Evolutionary conservation across 2,797 vertebrate species (phyloP).

Genomic region (Typhlichthys subterraneus): DNA sequence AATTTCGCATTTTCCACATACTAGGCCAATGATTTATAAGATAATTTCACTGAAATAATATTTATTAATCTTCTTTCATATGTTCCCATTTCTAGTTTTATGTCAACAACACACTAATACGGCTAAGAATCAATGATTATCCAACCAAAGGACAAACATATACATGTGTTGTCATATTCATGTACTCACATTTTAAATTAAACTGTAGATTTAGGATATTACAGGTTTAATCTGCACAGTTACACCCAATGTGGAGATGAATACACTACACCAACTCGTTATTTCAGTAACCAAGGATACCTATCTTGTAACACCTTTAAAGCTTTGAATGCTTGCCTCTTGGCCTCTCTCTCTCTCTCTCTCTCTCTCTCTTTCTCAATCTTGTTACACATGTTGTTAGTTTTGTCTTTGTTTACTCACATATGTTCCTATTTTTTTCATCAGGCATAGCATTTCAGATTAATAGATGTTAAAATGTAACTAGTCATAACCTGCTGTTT

Average conservation of each 20-base stretch:
- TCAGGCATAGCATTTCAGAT: constrained; percentile 13
- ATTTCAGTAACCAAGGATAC: constrained; percentile 36
- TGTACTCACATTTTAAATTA: constrained; percentile 21
- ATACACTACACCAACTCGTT: no score
- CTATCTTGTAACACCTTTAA: constrained; percentile 22
- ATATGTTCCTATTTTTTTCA: constrained; percentile 32
- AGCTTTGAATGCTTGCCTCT: background rate
- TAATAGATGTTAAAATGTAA: constrained; percentile 42
- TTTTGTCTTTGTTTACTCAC: constrained; percentile 12
- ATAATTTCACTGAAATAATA: constrained; percentile 9
- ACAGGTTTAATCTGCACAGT: constrained; percentile 16
- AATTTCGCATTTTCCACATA: constrained; percentile 4
- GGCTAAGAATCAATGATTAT: background rate
- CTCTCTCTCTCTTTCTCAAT: constrained; percentile 4
- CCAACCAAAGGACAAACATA: background rate
- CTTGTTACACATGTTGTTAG: background rate
- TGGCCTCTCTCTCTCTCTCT: constrained; percentile 3
- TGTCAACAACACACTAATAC: background rate
- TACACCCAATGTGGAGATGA: background rate
- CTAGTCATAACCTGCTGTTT: constrained; percentile 34
- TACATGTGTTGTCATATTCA: constrained; percentile 24
- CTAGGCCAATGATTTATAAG: background rate
- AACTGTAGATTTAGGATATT: constrained; percentile 9
- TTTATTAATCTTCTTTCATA: background rate
- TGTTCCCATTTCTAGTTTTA: background rate